Base-by-base conservation (phyloP, 2,113 vertebrate genomes). In the Serilophus lunatus region DNA sequence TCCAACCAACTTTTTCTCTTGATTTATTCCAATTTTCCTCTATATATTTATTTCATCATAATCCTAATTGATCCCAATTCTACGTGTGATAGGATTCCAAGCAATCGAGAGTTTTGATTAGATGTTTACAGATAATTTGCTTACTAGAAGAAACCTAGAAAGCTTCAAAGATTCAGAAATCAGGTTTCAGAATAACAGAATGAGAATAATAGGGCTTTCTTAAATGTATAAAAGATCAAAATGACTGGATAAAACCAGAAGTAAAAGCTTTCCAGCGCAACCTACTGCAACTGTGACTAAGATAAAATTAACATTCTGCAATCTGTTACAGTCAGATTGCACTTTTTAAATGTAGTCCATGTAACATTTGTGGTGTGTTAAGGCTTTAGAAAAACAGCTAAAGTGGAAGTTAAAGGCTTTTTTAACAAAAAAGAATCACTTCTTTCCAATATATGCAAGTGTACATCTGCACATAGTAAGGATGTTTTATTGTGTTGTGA, bases 281-380 rank as follows among this genome's bases (percentile, higher is more conserved):
- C 7, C n/a, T 76, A 75, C 51, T 7, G 2, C 56, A 91, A 54
- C n/a, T 59, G 28, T 63, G 72, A 66, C 78, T 84, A 88, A 65
- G 45, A 82, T 65, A 90, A 92, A 93, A 82, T 82, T 88, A 86
- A 59, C 54, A 50, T 92, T 89, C 71, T 81, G 42, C 64, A 72
- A 78, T 94, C 72, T 95, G 72, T 74, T 95, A 4, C n/a, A 86
- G 64, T 91, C 80, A 70, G 61, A 82, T 86, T 85, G 47, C 65
- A 93, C 47, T 79, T 93, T 75, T 81, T 7, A 85, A 90, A 85
- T 76, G 74, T 85, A 76, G 33, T 44, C 15, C 0, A 0, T 66
- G 23, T 71, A 71, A 75, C 47, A 76, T 82, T 75, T 92, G 33
- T 66, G 29, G 23, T 68, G 8, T 76, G 26, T 25, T 85, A 66